Evolutionary conservation across 2,888 invertebrate species (phyloP), one percentile per base, ranked within the genome.

Genomic region (Sisyra nigra): DNA sequence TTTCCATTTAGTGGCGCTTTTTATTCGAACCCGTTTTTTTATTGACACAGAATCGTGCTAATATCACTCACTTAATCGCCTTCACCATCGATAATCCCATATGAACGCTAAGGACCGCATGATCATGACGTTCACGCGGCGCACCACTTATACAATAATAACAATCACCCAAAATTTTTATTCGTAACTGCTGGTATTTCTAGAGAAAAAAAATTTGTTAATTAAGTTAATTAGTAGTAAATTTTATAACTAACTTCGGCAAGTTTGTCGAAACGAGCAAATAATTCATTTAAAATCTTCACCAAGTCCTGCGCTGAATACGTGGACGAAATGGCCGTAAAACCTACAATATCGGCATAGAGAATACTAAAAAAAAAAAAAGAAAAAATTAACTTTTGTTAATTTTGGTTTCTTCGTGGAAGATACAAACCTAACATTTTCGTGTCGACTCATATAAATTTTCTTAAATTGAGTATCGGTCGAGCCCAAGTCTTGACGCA

Each of bases 111-210:
- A 93, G 76, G 17, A 89, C 85, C 39, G 91, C 92, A 64, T 93
- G 93, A 60, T 94, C 92, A 0, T 83, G 76, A 42, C 87, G 69
- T 60, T 92, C 89, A 46, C 83, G 76, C 0, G 92, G 92, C 35
- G 92, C 92, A 13, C 94, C 94, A 61, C 92, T 89, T 57, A 94
- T 89, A 65, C 93, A 93, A 69, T 98, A 98, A 67, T 98, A 94
- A 62, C 94, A 94, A 61, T 94, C 94, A 1, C 94, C 93, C 42
- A 94, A 72, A 59, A 94, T 93, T 72, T 94, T 94, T 54, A 94
- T 94, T 48, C 93, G 73, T 50, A 93, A 67, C 61, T 93, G 93
- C 58, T 92, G 82, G 65, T 92, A 93, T 75, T 84, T 86, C 89
- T 89, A 66, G 8, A 65, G 62, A 46, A 49, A 51, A 51, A 49